Conservation (phyloP, 2,888 invertebrate species). For the Syritta pipiens region DNA sequence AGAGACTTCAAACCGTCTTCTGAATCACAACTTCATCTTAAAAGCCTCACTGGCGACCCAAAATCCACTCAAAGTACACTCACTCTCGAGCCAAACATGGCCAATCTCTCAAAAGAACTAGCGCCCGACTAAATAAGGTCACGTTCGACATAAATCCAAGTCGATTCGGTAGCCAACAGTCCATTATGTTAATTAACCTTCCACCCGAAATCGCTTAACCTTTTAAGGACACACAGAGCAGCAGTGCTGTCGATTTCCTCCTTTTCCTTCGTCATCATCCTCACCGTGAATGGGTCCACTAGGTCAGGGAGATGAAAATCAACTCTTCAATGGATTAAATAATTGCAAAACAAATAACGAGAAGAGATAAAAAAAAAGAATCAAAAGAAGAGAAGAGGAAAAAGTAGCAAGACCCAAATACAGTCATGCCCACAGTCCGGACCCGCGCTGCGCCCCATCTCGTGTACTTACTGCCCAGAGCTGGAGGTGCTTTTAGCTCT, state of each 20-base stretch:
- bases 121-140: conserved; percentile 43
- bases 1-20: too few species aligned
- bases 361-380: background rate
- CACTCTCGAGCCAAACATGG: conserved; percentile 3
- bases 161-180: conserved; percentile 41
- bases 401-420: conserved; percentile 25
- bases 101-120: background rate
- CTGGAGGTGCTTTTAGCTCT: conserved; percentile 11
- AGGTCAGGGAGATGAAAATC: conserved; percentile 47
- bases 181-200: conserved; percentile 65
- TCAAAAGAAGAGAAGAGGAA: background rate
- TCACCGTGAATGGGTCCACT: conserved; percentile 24
- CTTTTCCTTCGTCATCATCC: background rate
- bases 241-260: conserved; percentile 1
- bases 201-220: conserved; percentile 55
- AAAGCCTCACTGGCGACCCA: too few species aligned
- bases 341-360: conserved; percentile 42
- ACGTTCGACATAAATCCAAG: conserved; percentile 51
- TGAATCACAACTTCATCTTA: too few species aligned
- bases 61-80: background rate
- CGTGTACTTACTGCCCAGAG: background rate
- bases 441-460: too few species aligned
- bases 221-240: conserved; percentile 47
- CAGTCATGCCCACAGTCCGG: conserved; percentile 24
- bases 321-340: conserved; percentile 49